Base-by-base conservation (phyloP, 2,797 vertebrate species). In the Orestias chungarensis region DNA sequence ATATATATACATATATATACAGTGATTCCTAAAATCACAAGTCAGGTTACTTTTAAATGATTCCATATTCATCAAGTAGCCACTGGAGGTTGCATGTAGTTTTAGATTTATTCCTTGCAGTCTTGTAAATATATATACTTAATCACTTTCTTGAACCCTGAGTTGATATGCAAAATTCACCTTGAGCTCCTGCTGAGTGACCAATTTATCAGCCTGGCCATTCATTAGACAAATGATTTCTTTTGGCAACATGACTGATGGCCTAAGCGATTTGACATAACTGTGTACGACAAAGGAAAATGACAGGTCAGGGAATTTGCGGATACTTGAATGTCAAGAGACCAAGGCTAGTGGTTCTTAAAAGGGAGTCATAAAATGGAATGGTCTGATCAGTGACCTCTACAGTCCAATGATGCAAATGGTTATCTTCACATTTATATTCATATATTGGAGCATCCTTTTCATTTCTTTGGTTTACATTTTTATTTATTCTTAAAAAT, bases 161-260 rank as follows among this genome's bases (percentile, higher is more conserved):
- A 71, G 74, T 68, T 66, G 82, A 79, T 79, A 23, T 65, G 70
- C 70, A 42, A 71, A 83, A 84, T 84, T 87, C 86, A 88, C 86
- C 87, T 87, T 87, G 79, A 82, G 81, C 55, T 84, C 44, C 68
- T 65, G 27, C 64, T 71, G 75, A 84, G 73, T 69, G 80, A 87
- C 88, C 74, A 42, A 91, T 89, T 79, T 84, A 89, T 90, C 75
- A 73, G 66, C 66, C 35, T 0, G 52, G 62, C 35, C 71, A n/a
- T 79, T 87, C 77, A 82, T 83, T 81, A 74, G 79, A 70, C 75
- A 73, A 83, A 85, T 80, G 27, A 59, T 82, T 85, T 78, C 67
- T 81, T 77, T 78, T 80, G 70, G 29, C 64, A 57, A 70, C 68
- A 70, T 87, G 87, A 91, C 87, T 81, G 82, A 89, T 86, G 84